phyloP scores from a whole-genome alignment of 2,888 invertebrate species.

The Nematopogon swammerdamellus region DNA sequence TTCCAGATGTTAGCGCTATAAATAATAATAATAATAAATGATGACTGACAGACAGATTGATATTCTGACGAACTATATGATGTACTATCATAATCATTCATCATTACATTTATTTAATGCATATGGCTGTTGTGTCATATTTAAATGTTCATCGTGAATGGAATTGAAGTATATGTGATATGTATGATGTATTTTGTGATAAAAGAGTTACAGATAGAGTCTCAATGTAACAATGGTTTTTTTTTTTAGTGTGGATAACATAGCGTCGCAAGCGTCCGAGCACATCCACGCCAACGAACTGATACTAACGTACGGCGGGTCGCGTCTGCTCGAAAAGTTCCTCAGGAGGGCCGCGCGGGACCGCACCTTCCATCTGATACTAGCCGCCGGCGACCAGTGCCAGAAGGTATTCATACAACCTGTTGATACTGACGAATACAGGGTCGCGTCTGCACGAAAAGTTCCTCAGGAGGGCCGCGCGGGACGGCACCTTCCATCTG shows the following conservation, averaged over 20 bases:
- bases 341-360: slow-evolving; percentile 75
- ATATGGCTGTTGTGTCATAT: no score
- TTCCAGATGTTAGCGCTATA: no score
- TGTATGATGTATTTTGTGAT: no score
- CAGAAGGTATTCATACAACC: slow-evolving; percentile 57
- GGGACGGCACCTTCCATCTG: slow-evolving; percentile 74
- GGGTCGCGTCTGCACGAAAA: slow-evolving; percentile 76
- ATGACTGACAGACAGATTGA: no score
- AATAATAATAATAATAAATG: no score
- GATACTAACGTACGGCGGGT: slow-evolving; percentile 79
- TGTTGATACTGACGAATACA: slow-evolving; percentile 84
- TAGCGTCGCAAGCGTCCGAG: slow-evolving; percentile 80
- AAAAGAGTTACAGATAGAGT: no score
- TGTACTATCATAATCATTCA: no score
- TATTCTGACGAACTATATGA: no score
- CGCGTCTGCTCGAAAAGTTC: slow-evolving; percentile 80
- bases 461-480: slow-evolving; percentile 80
- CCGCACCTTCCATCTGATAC: slow-evolving; percentile 78
- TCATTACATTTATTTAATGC: no score
- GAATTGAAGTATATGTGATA: no score
- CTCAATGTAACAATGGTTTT: no score
- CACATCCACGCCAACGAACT: slow-evolving; percentile 92
- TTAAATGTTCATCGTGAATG: no score
- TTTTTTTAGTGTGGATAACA: slow-evolving; percentile 65
- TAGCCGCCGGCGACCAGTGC: slow-evolving; percentile 71